phyloP scores from a whole-genome alignment of 2,113 vertebrate genomes.

The Lampris incognitus region DNA sequence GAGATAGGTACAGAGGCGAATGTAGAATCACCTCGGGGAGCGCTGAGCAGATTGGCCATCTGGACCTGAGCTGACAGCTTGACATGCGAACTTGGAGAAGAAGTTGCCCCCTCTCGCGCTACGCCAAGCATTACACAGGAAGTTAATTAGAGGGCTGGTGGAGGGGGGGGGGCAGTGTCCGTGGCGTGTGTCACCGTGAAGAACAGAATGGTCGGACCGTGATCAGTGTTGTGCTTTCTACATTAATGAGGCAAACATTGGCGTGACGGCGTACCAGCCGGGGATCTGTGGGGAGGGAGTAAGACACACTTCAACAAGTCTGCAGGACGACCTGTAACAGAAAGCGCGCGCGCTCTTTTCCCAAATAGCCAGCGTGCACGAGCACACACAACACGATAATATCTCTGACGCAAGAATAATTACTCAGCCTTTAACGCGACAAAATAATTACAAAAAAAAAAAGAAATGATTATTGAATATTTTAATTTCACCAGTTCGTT shows the following conservation, averaged over 20 bases:
- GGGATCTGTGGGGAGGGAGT: conserved; percentile 30
- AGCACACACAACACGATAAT: neutral
- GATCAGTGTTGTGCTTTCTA: conserved; percentile 70
- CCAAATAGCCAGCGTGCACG: neutral
- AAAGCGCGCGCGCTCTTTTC: conserved; percentile 10
- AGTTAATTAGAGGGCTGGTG: conserved; percentile 61
- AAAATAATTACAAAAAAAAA: too few relatives aligned
- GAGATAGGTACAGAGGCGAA: conserved; percentile 32
- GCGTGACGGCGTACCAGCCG: conserved; percentile 55
- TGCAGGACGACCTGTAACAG: conserved; percentile 14
- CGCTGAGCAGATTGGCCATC: conserved; percentile 65
- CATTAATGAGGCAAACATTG: conserved; percentile 75
- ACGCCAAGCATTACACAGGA: conserved; percentile 53
- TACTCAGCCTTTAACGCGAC: neutral
- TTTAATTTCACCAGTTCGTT: conserved; percentile 79
- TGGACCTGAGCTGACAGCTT: conserved; percentile 74
- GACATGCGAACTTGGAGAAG: conserved; percentile 53
- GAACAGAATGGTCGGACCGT: conserved; percentile 54
- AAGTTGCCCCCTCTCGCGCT: conserved; percentile 49
- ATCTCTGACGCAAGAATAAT: neutral
- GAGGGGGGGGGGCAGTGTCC: neutral
- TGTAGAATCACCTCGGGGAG: conserved; percentile 44
- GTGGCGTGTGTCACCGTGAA: conserved; percentile 36
- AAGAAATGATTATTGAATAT: conserved; percentile 63
- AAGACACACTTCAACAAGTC: conserved; percentile 17